Evolutionary conservation across 2,888 invertebrate species (phyloP).

Genomic region (Mythimna impura): DNA sequence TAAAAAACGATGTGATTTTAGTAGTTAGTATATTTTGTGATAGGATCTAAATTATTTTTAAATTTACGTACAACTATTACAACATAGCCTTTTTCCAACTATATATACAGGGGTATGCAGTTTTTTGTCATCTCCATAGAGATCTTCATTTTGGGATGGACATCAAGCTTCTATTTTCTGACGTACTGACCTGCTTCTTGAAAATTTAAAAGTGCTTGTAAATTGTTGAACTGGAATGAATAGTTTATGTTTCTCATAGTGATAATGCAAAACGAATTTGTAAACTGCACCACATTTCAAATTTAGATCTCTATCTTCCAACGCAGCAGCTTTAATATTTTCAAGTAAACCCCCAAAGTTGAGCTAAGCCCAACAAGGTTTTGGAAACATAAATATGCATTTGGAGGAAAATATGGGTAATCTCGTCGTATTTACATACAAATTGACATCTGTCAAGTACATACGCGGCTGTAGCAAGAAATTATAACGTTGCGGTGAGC

Average conservation of each 20-base stretch:
- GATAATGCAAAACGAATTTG: not conserved
- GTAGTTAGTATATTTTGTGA: too few species aligned
- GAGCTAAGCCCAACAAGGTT: conserved; percentile 10
- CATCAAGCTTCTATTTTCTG: too few species aligned
- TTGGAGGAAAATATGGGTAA: conserved; percentile 27
- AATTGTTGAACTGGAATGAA: too few species aligned
- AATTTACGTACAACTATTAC: too few species aligned
- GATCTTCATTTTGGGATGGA: too few species aligned
- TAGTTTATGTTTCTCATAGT: not conserved
- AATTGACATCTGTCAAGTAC: conserved; percentile 43
- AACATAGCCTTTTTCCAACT: too few species aligned
- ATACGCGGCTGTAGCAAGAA: not conserved
- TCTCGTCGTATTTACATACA: conserved; percentile 37
- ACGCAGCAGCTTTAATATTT: conserved; percentile 22
- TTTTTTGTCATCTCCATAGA: too few species aligned
- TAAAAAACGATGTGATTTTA: too few species aligned
- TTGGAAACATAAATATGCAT: conserved; percentile 42
- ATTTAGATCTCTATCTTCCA: not conserved
- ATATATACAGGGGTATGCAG: too few species aligned
- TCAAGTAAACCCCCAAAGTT: conserved; percentile 4
- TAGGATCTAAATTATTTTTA: too few species aligned
- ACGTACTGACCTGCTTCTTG: too few species aligned
- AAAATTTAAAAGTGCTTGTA: too few species aligned
- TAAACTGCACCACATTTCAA: not conserved
- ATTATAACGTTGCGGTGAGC: not conserved